Evolutionary conservation across 2,888 invertebrate species (phyloP), one percentile per base, ranked within the genome.

Genomic region (Ischnus inquisitorius): DNA sequence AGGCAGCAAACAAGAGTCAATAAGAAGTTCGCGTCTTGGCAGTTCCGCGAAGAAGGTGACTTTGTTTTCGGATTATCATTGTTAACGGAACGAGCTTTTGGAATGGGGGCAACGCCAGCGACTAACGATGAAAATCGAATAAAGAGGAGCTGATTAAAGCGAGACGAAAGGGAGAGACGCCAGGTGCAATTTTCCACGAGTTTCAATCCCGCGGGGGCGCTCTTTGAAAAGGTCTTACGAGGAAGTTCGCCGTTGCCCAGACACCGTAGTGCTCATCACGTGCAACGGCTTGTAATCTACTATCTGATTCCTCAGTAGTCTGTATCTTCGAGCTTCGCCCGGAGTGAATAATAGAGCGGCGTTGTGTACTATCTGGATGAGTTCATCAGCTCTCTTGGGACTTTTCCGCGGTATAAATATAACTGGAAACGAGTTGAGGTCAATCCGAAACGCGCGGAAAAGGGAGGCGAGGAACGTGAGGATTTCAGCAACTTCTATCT

Each of bases 71-170:
- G 19, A 64, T 74, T 68, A 82, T 82, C 64, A 79, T 69, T 34
- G 34, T 34, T 78, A 79, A 78, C 43, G 74, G 51, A 72, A 12
- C 46, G 19, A 67, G 39, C 25, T 16, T 34, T 16, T n/a, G 64
- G 51, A 51, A 10, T 12, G 16, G 54, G 19, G 41, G 19, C n/a
- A 68, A 6, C n/a, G 64, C 41, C 62, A 74, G 3, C n/a, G 64
- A 43, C 68, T 78, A 75, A 78, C 74, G 82, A 83, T 62, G 74
- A 46, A 69, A 79, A 83, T 83, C 79, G 74, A 83, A 83, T 83
- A 34, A 83, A 74, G 69, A 16, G 69, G 16, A 76, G 75, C 68
- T 75, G 54, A 68, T 67, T 46, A 51, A 28, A 71, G 57, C 34
- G 60, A 48, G 51, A 43, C 72, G 69, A 71, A 60, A 67, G 82